Base-by-base conservation (phyloP, 2,113 vertebrate genomes). In the Lophius piscatorius region DNA sequence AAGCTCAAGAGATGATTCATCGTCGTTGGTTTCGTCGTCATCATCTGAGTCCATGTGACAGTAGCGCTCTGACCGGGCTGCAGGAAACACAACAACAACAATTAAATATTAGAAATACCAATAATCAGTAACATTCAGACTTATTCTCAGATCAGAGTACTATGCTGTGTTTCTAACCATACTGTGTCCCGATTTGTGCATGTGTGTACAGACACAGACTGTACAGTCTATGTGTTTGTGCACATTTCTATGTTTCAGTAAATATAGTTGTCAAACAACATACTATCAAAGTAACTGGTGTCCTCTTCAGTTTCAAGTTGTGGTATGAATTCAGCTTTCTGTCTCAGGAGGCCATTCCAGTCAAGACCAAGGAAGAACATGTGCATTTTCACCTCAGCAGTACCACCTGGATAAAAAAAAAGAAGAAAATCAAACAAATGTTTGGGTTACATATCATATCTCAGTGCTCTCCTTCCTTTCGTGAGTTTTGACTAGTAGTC, bases 211-310 rank as follows among this genome's bases (percentile, higher is more conserved):
- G 8, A 46, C n/a, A 17, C 22, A 16, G 7, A 6, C 45, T 23
- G 24, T 6, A 41, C 2, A 2, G 6, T 29, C n/a, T n/a, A n/a
- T n/a, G n/a, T n/a, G n/a, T n/a, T 5, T 16, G 3, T 34, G 29
- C 11, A 17, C 23, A 24, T 48, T 7, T 9, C 34, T 16, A 9
- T 48, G 17, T 29, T 33, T 70, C 5, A 38, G 57, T 21, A 48
- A 39, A 56, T 58, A 12, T 26, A 21, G 7, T 11, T 20, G 14
- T 9, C 16, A 3, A 23, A 44, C 24, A 39, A 72, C 95, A 63
- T 88, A 98, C 96, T 97, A 90, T 98, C 96, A 4, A 98, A 98
- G 85, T 98, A 98, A 79, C 96, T 98, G 70, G 96, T 98, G 87
- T 98, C 96, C 0, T 98, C 96, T 36, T 98, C 96, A 0, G 95